Evolutionary conservation across 2,797 vertebrate genomes (phyloP).

Genomic region (Diceros bicornis): DNA sequence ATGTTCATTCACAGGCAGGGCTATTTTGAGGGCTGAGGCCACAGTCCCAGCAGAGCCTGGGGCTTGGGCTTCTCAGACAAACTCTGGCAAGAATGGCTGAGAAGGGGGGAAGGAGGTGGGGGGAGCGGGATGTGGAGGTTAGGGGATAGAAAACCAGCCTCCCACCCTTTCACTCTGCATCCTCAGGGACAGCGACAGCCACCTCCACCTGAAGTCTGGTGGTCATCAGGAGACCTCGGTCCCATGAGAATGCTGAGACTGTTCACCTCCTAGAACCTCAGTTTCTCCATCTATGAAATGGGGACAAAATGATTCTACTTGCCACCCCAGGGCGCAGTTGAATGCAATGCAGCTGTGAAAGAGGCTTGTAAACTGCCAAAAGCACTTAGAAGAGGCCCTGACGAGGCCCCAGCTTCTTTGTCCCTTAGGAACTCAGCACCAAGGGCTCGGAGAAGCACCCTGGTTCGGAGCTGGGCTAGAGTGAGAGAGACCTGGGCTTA

Average conservation of each 20-base stretch:
- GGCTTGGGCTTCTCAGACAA: slow-evolving; percentile 83
- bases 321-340: background rate
- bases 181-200: background rate
- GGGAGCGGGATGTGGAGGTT: background rate
- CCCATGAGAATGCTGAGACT: background rate
- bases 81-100: slow-evolving; percentile 75
- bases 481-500: background rate
- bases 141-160: background rate
- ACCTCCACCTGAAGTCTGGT: background rate
- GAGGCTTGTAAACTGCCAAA: background rate
- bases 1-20: slow-evolving; percentile 85
- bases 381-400: background rate
- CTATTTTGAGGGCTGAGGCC: slow-evolving; percentile 86
- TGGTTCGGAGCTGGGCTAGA: background rate
- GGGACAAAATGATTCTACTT: background rate
- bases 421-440: background rate
- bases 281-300: slow-evolving; percentile 61
- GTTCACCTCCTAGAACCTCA: background rate
- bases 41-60: slow-evolving; percentile 83
- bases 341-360: background rate
- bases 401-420: background rate
- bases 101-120: slow-evolving; percentile 15
- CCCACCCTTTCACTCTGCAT: background rate
- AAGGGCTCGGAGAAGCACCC: background rate
- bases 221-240: background rate